A percentile compares a stretch with the other conserved stretches of the same genome.
phyloP scores from a whole-genome alignment of 2,888 invertebrate species.

The Eupithecia dodoneata region DNA sequence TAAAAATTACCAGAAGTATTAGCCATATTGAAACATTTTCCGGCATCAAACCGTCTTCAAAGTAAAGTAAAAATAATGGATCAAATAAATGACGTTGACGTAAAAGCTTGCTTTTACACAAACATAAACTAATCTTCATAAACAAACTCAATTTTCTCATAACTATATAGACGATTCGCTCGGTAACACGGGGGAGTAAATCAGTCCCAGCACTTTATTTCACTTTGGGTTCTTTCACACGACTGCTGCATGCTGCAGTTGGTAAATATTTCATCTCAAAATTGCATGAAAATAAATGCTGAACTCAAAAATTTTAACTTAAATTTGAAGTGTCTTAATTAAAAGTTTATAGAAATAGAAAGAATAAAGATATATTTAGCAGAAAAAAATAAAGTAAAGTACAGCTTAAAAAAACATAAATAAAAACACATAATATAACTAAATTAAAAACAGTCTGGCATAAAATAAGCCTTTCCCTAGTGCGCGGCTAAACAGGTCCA shows the following conservation, averaged over 20 bases:
- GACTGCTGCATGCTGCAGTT: not conserved
- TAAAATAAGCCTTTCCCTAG: too few species aligned
- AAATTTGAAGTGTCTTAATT: not conserved
- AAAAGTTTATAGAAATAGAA: too few species aligned
- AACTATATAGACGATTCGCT: constrained; percentile 36
- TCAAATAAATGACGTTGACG: constrained; percentile 18
- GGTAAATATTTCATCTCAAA: not conserved
- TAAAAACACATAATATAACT: too few species aligned
- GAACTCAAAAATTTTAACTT: too few species aligned
- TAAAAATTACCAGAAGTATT: too few species aligned
- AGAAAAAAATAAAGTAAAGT: too few species aligned
- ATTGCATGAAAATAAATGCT: too few species aligned
- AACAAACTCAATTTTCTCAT: constrained; percentile 44
- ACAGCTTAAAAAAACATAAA: too few species aligned
- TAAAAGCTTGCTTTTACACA: constrained; percentile 28
- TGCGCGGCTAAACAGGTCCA: too few species aligned
- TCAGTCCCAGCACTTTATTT: constrained; percentile 52
- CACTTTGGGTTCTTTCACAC: constrained; percentile 40
- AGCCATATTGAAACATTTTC: not conserved
- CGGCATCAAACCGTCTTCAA: not conserved
- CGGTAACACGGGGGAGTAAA: constrained; percentile 40
- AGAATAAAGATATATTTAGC: too few species aligned
- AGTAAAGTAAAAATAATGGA: constrained; percentile 22
- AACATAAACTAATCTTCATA: constrained; percentile 38
- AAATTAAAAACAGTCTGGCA: too few species aligned